These are phyloP conservation scores for Muscina levida DNA, from an alignment of 2,888 invertebrate genomes.

Conservation along the genomic window DNA sequence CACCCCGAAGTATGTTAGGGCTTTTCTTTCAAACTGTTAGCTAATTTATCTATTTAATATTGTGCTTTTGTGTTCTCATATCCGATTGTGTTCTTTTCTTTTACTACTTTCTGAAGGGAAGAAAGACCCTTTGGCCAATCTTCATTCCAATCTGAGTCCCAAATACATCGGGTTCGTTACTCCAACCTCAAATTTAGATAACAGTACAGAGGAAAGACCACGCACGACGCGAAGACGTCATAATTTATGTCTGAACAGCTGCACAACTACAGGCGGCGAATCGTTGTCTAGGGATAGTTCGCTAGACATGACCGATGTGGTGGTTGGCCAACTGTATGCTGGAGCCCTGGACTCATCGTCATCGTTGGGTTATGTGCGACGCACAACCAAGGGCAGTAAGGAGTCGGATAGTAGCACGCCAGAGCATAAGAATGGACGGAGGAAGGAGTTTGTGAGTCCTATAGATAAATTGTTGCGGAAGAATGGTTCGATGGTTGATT, in stretches of 20 bases:
- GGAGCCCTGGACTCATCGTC: conserved; percentile 50
- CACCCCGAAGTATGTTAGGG: conserved; percentile 68
- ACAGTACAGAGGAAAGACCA: conserved; percentile 67
- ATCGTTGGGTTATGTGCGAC: conserved; percentile 62
- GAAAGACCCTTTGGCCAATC: conserved; percentile 72
- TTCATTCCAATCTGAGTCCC: conserved; percentile 76
- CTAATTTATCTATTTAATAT: conserved; percentile 28
- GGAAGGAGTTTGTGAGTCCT: conserved; percentile 74
- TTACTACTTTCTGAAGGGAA: conserved; percentile 65
- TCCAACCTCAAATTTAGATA: conserved; percentile 65
- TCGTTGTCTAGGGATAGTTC: conserved; percentile 31
- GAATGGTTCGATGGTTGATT: conserved; percentile 73
- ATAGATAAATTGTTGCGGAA: conserved; percentile 77
- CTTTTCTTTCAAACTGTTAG: neutral
- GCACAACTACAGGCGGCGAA: neutral
- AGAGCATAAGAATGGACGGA: conserved; percentile 38
- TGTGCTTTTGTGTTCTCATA: conserved; percentile 25
- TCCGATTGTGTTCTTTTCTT: conserved; percentile 56
- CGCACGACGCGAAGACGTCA: conserved; percentile 70
- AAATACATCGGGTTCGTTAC: conserved; percentile 77
- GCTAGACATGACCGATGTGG: neutral
- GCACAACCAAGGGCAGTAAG: conserved; percentile 42
- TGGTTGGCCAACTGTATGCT: conserved; percentile 32
- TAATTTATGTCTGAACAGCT: conserved; percentile 16
- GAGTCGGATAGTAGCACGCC: conserved; percentile 41